These are phyloP conservation scores for Halocynthia roretzi DNA, from an alignment of 23 tunicate species.

Conservation along the genomic window DNA sequence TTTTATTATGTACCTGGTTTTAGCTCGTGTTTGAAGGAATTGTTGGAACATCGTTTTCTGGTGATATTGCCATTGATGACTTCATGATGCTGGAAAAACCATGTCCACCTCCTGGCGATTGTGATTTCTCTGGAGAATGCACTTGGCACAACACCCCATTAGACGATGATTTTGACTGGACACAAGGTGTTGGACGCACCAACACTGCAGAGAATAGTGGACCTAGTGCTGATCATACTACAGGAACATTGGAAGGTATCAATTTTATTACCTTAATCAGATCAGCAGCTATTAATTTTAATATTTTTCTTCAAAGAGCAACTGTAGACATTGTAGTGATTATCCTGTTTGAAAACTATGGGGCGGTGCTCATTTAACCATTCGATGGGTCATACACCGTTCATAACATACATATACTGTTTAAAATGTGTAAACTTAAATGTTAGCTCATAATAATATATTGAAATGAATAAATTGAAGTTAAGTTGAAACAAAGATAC, in stretches of 20 bases:
- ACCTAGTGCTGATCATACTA: slow-evolving; percentile 57
- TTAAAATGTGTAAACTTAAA: too few relatives aligned
- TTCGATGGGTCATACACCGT: too few relatives aligned
- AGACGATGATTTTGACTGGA: slow-evolving; percentile 43
- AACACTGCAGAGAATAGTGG: slow-evolving; percentile 24
- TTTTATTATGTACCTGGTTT: not conserved
- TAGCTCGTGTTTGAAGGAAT: slow-evolving; percentile 48
- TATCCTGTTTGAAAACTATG: too few relatives aligned
- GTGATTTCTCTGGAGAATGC: slow-evolving; percentile 45
- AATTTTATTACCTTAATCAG: too few relatives aligned
- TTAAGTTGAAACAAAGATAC: too few relatives aligned
- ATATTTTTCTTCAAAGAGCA: too few relatives aligned
- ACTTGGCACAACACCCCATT: slow-evolving; percentile 54
- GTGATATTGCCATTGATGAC: slow-evolving; percentile 60
- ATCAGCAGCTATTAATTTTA: too few relatives aligned
- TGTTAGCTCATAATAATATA: too few relatives aligned
- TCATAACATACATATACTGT: too few relatives aligned
- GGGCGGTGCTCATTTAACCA: too few relatives aligned
- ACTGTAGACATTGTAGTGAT: too few relatives aligned
- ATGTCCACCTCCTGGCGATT: slow-evolving; percentile 43
- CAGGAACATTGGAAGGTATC: not conserved
- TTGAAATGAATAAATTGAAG: too few relatives aligned
- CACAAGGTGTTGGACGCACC: slow-evolving; percentile 35
- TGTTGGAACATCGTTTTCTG: slow-evolving; percentile 11
- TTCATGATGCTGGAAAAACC: slow-evolving; percentile 36